Percentiles rank a stretch among this genome's conserved stretches.
Conservation (phyloP, 2,113 vertebrate species). For the Scophthalmus maximus region DNA sequence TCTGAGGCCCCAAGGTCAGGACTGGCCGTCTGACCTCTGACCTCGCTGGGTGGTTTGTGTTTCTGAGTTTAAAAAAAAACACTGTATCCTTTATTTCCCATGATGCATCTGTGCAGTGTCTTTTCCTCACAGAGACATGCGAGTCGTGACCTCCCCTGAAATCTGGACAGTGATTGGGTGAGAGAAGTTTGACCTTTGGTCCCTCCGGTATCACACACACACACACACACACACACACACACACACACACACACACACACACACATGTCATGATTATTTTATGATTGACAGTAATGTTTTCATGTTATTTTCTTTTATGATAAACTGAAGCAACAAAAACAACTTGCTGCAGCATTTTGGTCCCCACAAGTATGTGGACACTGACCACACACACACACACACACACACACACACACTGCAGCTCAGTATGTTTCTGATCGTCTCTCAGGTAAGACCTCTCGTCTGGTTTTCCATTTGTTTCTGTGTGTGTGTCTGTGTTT, state of each 20-base stretch:
- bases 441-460: conserved; percentile 36
- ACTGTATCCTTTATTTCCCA: background rate
- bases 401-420: background rate
- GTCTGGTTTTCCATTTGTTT: too few relatives aligned
- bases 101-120: background rate
- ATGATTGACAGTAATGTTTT: too few relatives aligned
- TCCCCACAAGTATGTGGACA: too few relatives aligned
- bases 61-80: too few relatives aligned
- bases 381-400: conserved; percentile 5
- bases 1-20: too few relatives aligned
- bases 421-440: too few relatives aligned
- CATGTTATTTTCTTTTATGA: too few relatives aligned
- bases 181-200: conserved; percentile 23
- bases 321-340: too few relatives aligned
- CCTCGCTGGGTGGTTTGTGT: too few relatives aligned
- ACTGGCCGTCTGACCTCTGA: too few relatives aligned
- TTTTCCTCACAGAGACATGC: background rate
- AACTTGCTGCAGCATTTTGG: too few relatives aligned
- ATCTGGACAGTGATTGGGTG: conserved; percentile 43
- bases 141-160: background rate
- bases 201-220: conserved; percentile 17
- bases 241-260: conserved; percentile 23
- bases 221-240: conserved; percentile 12
- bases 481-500: too few relatives aligned
- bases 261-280: background rate